Percentiles rank a stretch among this genome's conserved stretches.
Evolutionary conservation across 2,113 vertebrate species (phyloP).

Genomic region (Odobenus rosmarus): DNA sequence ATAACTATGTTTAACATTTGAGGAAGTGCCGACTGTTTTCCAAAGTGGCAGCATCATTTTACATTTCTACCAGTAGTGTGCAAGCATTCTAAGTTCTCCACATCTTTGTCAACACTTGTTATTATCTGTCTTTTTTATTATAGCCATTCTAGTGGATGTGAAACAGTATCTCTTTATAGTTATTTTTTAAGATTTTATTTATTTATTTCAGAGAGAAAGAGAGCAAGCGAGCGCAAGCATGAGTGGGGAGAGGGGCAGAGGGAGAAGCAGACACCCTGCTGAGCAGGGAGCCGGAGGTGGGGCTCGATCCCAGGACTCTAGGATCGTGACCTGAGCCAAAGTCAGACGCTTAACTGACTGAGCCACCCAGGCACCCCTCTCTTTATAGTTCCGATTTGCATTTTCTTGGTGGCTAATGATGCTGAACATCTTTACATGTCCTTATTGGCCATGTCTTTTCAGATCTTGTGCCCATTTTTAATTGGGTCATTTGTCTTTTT

Average conservation of each 20-base stretch:
- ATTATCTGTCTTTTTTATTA: slow-evolving; percentile 3
- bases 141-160: not conserved
- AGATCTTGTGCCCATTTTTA: slow-evolving; percentile 1
- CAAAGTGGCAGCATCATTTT: not conserved
- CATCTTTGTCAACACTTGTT: not conserved
- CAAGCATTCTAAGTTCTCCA: not conserved
- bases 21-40: not conserved
- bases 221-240: too few relatives aligned
- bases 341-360: not conserved
- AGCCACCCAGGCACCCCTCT: not conserved
- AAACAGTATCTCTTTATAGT: not conserved
- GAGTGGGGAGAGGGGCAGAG: too few relatives aligned
- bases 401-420: slow-evolving; percentile 3
- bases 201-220: too few relatives aligned
- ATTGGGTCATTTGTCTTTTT: not conserved
- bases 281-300: too few relatives aligned
- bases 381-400: not conserved
- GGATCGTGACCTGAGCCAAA: not conserved
- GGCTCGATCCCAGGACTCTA: not conserved
- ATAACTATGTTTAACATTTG: slow-evolving; percentile 27
- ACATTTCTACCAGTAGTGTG: not conserved
- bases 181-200: not conserved
- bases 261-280: too few relatives aligned
- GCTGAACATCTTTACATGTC: not conserved
- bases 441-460: not conserved